Evolutionary conservation across 2,797 vertebrate genomes (phyloP).

Genomic region (Phataginus tetradactyla): DNA sequence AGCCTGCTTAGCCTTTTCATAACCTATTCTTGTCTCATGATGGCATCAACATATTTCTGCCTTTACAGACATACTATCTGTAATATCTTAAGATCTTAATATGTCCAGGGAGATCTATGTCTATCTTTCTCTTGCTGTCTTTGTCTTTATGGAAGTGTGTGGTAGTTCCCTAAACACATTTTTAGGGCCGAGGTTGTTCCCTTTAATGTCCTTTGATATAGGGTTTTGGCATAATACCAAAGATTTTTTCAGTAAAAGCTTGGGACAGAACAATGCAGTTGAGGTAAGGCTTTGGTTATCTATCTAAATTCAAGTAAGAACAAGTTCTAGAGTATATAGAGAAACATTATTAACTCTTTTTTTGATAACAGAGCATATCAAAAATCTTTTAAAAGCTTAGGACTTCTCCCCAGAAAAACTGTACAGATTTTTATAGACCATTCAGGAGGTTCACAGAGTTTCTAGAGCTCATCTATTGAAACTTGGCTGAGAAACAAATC

Average conservation of each 20-base stretch:
- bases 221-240: neutral
- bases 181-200: neutral
- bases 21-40: neutral
- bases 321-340: neutral
- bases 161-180: neutral
- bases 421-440: neutral
- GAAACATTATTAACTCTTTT: neutral
- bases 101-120: neutral
- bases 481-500: neutral
- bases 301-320: neutral
- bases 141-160: neutral
- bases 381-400: neutral
- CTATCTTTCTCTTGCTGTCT: neutral
- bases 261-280: neutral
- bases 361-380: neutral
- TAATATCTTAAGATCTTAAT: neutral
- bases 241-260: neutral
- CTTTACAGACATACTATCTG: neutral
- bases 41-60: neutral
- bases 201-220: neutral
- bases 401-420: neutral
- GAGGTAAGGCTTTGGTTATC: neutral
- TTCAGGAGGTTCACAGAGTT: neutral
- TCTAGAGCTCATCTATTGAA: neutral
- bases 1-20: neutral